phyloP scores from a whole-genome alignment of 1,140 invertebrate species.

The Zaprionus lachaisei region DNA sequence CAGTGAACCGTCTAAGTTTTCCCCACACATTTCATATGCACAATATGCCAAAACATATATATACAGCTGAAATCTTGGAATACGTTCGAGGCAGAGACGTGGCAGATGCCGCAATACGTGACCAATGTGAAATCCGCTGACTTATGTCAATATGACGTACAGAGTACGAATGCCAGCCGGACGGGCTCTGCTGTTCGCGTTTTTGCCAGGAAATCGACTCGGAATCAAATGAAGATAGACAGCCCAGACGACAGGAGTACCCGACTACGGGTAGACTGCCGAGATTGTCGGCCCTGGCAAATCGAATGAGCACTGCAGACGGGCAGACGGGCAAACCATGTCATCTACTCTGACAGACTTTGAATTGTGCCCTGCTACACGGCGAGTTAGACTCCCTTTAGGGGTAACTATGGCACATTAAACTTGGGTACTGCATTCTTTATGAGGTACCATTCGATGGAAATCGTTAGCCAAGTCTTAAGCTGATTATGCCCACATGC shows the following conservation, averaged over 20 bases:
- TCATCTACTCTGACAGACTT: conserved; percentile 18
- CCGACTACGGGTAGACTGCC: conserved; percentile 1
- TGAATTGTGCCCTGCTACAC: conserved; percentile 41
- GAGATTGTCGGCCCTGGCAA: conserved; percentile 29
- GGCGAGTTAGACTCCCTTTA: conserved; percentile 25
- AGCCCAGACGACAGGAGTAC: conserved; percentile 53
- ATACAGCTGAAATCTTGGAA: conserved; percentile 13
- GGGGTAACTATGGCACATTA: conserved; percentile 39
- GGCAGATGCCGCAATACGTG: conserved; percentile 75
- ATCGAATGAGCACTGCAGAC: conserved; percentile 69
- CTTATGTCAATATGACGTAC: conserved; percentile 77
- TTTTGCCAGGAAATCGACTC: conserved; percentile 75
- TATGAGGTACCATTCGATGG: neutral
- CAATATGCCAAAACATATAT: conserved; percentile 55
- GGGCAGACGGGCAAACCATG: neutral
- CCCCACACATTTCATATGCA: conserved; percentile 30
- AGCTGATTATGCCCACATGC: conserved; percentile 21
- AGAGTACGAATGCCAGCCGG: conserved; percentile 16
- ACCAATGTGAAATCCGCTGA: conserved; percentile 80
- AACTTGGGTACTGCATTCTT: neutral
- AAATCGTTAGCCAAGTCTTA: conserved; percentile 10
- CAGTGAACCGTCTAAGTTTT: conserved; percentile 19
- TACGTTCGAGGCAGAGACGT: conserved; percentile 42
- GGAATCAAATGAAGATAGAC: conserved; percentile 77
- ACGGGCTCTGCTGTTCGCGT: conserved; percentile 50